Conservation (phyloP, 2,888 invertebrate genomes). For the Agriopis aurantiaria region DNA sequence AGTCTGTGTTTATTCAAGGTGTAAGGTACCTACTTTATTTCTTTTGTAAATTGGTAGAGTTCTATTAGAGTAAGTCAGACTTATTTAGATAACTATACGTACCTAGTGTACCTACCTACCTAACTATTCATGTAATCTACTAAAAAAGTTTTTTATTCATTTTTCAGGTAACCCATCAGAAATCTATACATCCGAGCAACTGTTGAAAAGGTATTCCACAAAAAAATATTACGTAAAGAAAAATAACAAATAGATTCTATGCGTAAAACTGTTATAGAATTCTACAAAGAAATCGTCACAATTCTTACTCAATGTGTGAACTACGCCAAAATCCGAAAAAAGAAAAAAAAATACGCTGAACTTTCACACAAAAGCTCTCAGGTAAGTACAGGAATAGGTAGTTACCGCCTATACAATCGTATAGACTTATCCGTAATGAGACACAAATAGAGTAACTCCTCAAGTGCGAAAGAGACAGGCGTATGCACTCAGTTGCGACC, state of each 20-base stretch:
- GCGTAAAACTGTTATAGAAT: constrained; percentile 7
- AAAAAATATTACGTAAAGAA: background rate
- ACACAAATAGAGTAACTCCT: constrained; percentile 60
- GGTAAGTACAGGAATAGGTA: constrained; percentile 82
- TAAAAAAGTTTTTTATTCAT: background rate
- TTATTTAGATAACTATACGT: too few species aligned
- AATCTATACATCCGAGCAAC: background rate
- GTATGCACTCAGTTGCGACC: constrained; percentile 77
- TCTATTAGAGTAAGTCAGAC: too few species aligned
- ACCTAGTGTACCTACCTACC: too few species aligned
- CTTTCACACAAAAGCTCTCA: constrained; percentile 85
- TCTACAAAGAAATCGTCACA: constrained; percentile 31
- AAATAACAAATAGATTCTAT: constrained; percentile 3
- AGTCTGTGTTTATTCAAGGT: too few species aligned
- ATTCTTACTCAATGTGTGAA: constrained; percentile 43
- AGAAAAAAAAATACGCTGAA: constrained; percentile 82
- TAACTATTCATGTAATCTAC: background rate
- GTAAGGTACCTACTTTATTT: too few species aligned
- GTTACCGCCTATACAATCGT: constrained; percentile 80
- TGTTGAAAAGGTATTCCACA: constrained; percentile 20
- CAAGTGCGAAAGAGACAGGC: constrained; percentile 70
- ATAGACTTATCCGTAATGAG: constrained; percentile 75
- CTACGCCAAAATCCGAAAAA: constrained; percentile 70
- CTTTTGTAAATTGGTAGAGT: too few species aligned
- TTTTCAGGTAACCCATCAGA: constrained; percentile 20